phyloP scores from a whole-genome alignment of 2,113 vertebrate genomes.

The Leucoraja erinaceus region DNA sequence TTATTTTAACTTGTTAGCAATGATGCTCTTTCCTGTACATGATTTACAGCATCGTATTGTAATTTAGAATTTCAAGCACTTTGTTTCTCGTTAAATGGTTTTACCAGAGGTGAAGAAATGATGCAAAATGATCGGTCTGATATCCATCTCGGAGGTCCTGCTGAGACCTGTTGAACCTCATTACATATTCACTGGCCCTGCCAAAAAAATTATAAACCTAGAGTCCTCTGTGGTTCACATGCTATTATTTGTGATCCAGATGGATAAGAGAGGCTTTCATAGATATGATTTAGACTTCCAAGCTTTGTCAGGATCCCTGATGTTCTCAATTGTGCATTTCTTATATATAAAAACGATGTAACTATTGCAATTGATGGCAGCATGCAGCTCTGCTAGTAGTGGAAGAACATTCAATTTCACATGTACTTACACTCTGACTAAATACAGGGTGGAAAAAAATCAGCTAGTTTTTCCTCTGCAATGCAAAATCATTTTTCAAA shows the following conservation, averaged over 20 bases:
- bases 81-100: not conserved
- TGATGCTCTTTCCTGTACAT: not conserved
- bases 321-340: not conserved
- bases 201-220: conserved; percentile 6
- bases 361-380: not conserved
- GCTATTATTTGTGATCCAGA: not conserved
- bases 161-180: conserved; percentile 1
- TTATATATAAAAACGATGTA: not conserved
- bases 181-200: conserved; percentile 2
- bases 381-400: not conserved
- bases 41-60: not conserved
- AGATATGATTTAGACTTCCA: not conserved
- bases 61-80: not conserved
- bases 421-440: not conserved
- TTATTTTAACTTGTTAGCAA: not conserved
- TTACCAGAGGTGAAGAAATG: not conserved
- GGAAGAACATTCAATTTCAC: not conserved
- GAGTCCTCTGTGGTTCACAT: not conserved
- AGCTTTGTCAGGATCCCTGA: not conserved
- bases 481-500: not conserved
- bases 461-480: not conserved
- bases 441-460: not conserved
- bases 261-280: not conserved
- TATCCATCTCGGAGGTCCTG: not conserved
- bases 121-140: not conserved